Base-by-base conservation (phyloP, 2,113 vertebrate species). In the Triplophysa dalaica region DNA sequence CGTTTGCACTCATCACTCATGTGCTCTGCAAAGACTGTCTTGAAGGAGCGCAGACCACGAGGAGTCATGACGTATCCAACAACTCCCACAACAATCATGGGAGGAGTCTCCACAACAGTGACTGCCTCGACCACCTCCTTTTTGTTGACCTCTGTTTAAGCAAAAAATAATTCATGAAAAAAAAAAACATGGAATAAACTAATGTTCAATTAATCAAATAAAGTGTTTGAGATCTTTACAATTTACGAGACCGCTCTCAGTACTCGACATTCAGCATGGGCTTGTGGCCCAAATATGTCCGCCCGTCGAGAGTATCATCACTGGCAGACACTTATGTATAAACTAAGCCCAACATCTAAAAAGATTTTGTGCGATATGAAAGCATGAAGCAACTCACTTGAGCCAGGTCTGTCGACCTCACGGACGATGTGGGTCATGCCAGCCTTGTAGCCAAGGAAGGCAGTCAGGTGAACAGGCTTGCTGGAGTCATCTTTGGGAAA, bases 341-440 rank as follows among this genome's bases (percentile, higher is more conserved):
- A 52, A 52, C 50, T 16, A 52, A 52, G 50, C 1, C 5, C 16
- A 1, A 52, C 16, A 17, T 3, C 54, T 19, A 21, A n/a, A 9
- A 1, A 7, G 2, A 7, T 10, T 1, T 3, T 13, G 9, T 1
- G 9, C 4, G 8, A 38, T 8, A 45, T 2, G 7, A 54, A 3
- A 14, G 62, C 6, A 52, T 0, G 7, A 16, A 22, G 8, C 0
- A 48, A 95, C 96, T 2, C 89, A 99, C 98, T 99, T 26, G 98
- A 99, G 8, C 98, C 98, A 26, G 97, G 97, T 75, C 98, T 88
- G 87, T 99, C 98, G 0, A 99, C 98, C 83, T 99, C 98, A 0
- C 97, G 95, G 8, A 99, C 98, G 0, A 98, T 97, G 91, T 99
- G 97, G 0, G 98, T 99, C 97, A 99, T 99, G 89, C 97, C 98